Base-by-base conservation (phyloP, 1,140 invertebrate genomes). In the Medauroidea extradentata region DNA sequence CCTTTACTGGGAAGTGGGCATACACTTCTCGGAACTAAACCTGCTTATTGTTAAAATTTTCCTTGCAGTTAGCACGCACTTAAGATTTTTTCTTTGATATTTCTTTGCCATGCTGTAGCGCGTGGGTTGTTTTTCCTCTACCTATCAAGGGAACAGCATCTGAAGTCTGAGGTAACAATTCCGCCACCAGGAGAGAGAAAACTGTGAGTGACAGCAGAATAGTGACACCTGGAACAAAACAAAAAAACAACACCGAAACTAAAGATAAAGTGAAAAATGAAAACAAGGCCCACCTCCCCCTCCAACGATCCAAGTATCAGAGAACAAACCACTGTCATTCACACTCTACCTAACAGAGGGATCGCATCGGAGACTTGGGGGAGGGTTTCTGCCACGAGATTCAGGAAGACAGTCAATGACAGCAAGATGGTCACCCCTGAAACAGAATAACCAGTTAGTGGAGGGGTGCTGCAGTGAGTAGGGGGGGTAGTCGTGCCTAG, bases 371-470 rank as follows among this genome's bases (percentile, higher is more conserved):
- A 94, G 79, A 93, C 91, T 84, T 94, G 90, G 75, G 93, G 93
- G 83, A 95, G 86, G 78, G 90, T 94, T 85, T 95, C 93, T 72
- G 92, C 90, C 76, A 96, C 91, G 79, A 95, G 86, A 85, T 93
- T 93, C 84, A 93, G 89, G 87, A 99, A 99, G 82, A 99, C 96
- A 81, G 96, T 98, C 85, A 99, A 87, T 79, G 96, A 98, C 78
- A 99, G 94, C 80, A 99, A 90, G 84, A 99, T 98, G 83, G 95
- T 99, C 82, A 98, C 95, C 84, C 95, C 95, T 98, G 90, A 82
- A 93, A 91, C 83, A 60, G 52, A 60, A 58, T 48, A 49, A 58
- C 49, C 49, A 51, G 49, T 51, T 51, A 51, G 49, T 51, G 16
- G 49, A 51, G 29, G 29, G 29, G 29, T 34, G 29, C 29, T 34